Evolutionary conservation across 2,888 invertebrate species (phyloP).

Genomic region (Drosophila anomalata): DNA sequence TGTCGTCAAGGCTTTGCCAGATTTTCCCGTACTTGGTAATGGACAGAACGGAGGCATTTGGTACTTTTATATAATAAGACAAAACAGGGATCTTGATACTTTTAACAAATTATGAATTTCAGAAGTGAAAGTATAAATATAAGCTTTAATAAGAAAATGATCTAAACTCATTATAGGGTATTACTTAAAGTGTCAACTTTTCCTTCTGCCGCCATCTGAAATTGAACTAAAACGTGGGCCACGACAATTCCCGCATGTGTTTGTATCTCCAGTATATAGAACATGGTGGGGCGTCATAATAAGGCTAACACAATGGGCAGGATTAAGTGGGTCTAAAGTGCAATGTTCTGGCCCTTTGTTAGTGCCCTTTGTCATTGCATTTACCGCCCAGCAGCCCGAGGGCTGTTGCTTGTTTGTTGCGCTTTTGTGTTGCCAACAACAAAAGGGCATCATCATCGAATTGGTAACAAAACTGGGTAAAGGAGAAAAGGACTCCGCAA

Average conservation of each 20-base stretch:
- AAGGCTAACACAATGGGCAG: slow-evolving; percentile 69
- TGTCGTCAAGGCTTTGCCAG: slow-evolving; percentile 44
- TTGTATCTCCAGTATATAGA: not conserved
- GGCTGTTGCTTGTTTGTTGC: slow-evolving; percentile 70
- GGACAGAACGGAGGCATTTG: not conserved
- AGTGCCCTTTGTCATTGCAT: slow-evolving; percentile 60
- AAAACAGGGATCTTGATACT: not conserved
- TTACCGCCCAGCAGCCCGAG: slow-evolving; percentile 36
- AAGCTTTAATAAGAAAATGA: not conserved
- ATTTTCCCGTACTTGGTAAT: not conserved
- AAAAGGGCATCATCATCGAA: slow-evolving; percentile 28
- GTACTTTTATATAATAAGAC: not conserved
- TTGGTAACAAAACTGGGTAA: not conserved
- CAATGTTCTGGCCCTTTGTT: slow-evolving; percentile 48
- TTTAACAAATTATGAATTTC: too few species aligned
- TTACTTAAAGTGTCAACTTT: not conserved
- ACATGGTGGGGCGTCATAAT: slow-evolving; percentile 58
- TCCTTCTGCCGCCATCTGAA: not conserved
- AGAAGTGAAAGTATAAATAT: not conserved
- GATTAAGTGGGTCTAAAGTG: slow-evolving; percentile 74
- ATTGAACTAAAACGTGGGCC: slow-evolving; percentile 10
- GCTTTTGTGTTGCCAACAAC: slow-evolving; percentile 67
- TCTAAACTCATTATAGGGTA: not conserved
- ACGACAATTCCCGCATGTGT: slow-evolving; percentile 55
- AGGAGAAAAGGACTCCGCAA: not conserved